phyloP scores from a whole-genome alignment of 2,888 invertebrate genomes.

The Graphium colonna region DNA sequence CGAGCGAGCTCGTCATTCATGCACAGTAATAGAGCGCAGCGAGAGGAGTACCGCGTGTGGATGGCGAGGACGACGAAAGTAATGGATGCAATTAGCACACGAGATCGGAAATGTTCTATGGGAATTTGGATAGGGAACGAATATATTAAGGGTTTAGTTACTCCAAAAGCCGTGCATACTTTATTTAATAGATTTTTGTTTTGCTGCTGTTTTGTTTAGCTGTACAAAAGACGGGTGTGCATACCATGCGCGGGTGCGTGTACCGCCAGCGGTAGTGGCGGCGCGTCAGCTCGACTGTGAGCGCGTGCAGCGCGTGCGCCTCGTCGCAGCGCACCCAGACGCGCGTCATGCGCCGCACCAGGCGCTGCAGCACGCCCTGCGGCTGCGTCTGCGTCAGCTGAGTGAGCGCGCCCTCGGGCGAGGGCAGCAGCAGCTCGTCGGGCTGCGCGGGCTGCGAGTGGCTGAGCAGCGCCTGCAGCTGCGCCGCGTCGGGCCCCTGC shows the following conservation, averaged over 20 bases:
- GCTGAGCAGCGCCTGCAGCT: slow-evolving; percentile 81
- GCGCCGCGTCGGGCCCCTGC: slow-evolving; percentile 43
- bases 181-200: too few relatives aligned
- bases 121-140: too few relatives aligned
- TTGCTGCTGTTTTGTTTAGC: too few relatives aligned
- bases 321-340: slow-evolving; percentile 89
- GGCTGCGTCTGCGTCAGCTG: slow-evolving; percentile 5
- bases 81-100: too few relatives aligned
- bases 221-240: too few relatives aligned
- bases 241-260: slow-evolving; percentile 41
- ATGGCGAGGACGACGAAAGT: too few relatives aligned
- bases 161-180: too few relatives aligned
- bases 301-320: slow-evolving; percentile 82
- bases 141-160: too few relatives aligned
- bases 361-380: slow-evolving; percentile 79
- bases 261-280: slow-evolving; percentile 63
- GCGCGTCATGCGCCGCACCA: slow-evolving; percentile 95
- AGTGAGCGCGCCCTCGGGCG: slow-evolving; percentile 53
- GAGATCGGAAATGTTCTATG: too few relatives aligned
- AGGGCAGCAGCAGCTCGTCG: slow-evolving; percentile 88
- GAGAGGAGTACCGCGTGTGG: too few relatives aligned
- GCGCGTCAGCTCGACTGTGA: slow-evolving; percentile 81
- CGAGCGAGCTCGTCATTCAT: too few relatives aligned
- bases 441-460: slow-evolving; percentile 94
- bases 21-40: too few relatives aligned